Evolutionary conservation across 2,797 vertebrate genomes (phyloP), one percentile per base, ranked within the genome.

Genomic region (Chanos chanos): DNA sequence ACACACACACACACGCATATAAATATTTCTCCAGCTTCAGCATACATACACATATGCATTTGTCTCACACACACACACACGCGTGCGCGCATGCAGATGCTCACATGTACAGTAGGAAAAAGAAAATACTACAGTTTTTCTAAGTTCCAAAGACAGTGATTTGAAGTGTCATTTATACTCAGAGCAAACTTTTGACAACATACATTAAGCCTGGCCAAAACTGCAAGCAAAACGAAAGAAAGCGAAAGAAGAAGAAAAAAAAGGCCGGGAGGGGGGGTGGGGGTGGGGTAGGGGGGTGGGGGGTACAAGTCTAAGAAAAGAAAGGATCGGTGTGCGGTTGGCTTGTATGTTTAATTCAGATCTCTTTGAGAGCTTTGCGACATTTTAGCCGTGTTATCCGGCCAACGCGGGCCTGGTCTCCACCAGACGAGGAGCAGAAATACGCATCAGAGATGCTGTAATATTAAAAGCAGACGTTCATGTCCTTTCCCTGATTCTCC

Each of bases 271-370:
- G n/a, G n/a, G n/a, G n/a, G n/a, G n/a, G n/a, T n/a, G n/a, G n/a
- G n/a, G n/a, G n/a, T n/a, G n/a, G n/a, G n/a, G n/a, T n/a, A n/a
- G n/a, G n/a, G n/a, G n/a, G n/a, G 74, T 73, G 64, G 55, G 7
- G 57, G 61, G 44, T 2, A 36, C 58, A 48, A 39, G 43, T 74
- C 52, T 61, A 59, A 73, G 71, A 64, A 53, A 68, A 73, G 74
- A 75, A 76, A 76, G 61, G 79, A 76, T 64, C 59, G 71, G 68
- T 64, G 75, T 78, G 83, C 80, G 66, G 76, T 79, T 74, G 77
- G 70, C 74, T 70, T 70, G 76, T 68, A 89, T 89, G 83, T 87
- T 89, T 89, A 85, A 89, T 90, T 89, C 84, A 87, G 82, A 77
- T 72, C 79, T 75, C 78, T 66, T 80, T 81, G 76, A 83, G 82